Conservation (phyloP, 2,797 vertebrate genomes). For the Malacoraja senta region DNA sequence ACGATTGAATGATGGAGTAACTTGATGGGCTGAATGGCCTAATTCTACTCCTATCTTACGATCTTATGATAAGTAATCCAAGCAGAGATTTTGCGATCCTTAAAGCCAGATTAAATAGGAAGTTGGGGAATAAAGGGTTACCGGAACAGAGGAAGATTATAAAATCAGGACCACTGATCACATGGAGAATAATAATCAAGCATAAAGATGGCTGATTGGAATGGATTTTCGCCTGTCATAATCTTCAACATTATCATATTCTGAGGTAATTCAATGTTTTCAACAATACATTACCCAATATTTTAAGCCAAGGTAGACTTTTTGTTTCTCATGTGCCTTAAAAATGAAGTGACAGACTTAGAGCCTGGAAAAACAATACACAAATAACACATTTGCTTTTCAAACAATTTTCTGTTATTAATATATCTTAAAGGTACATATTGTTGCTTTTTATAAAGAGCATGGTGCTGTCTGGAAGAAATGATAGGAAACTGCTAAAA, state of each 20-base stretch:
- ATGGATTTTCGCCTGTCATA: not conserved
- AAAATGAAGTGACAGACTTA: too few species aligned
- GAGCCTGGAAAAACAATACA: not conserved
- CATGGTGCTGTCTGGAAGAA: not conserved
- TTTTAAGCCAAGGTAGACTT: too few species aligned
- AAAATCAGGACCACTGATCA: not conserved
- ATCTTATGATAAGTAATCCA: too few species aligned
- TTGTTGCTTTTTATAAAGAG: not conserved
- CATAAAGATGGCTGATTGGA: not conserved
- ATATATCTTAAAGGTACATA: not conserved
- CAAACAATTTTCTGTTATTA: not conserved
- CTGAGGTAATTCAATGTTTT: not conserved
- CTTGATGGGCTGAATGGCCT: too few species aligned
- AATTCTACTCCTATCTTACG: too few species aligned
- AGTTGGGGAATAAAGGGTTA: not conserved
- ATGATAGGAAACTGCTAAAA: not conserved
- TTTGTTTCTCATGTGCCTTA: too few species aligned
- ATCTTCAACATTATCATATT: not conserved
- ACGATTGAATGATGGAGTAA: too few species aligned
- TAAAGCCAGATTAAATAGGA: not conserved
- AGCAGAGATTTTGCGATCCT: not conserved
- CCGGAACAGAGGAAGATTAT: not conserved
- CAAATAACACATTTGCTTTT: not conserved
- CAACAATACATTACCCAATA: too few species aligned
- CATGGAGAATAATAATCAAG: too few species aligned